Percentiles rank a stretch among this genome's conserved stretches.
These are phyloP conservation scores for Helicoverpa assulta DNA, from an alignment of 2,888 invertebrate genomes.

Conservation along the genomic window DNA sequence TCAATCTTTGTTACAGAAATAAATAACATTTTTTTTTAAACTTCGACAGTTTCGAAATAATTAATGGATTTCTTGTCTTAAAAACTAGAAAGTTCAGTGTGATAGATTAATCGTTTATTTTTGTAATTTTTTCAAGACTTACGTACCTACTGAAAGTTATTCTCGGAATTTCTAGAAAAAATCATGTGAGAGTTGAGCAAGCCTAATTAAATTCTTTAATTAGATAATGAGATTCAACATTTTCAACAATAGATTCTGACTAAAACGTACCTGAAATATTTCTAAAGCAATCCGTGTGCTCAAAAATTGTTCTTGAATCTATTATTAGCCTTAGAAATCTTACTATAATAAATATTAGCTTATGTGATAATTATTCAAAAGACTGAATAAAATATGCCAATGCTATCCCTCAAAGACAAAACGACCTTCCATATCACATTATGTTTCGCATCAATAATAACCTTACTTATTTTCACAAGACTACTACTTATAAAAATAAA, in stretches of 20 bases:
- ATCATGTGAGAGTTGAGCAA: neutral
- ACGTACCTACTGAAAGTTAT: neutral
- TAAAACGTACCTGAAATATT: neutral
- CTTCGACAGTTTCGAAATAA: neutral
- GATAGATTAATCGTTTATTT: neutral
- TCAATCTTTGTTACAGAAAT: too few species aligned
- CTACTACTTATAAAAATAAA: neutral
- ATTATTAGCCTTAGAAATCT: too few species aligned
- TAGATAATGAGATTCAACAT: neutral
- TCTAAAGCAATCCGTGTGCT: neutral
- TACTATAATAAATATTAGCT: too few species aligned
- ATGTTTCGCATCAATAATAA: neutral
- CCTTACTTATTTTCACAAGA: neutral
- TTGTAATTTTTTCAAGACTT: neutral
- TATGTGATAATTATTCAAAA: too few species aligned
- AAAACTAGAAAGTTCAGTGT: neutral
- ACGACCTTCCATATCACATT: too few species aligned
- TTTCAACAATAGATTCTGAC: neutral
- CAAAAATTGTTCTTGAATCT: too few species aligned
- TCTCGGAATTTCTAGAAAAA: neutral
- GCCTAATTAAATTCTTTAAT: neutral
- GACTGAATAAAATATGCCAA: too few species aligned
- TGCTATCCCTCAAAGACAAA: too few species aligned
- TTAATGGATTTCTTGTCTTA: neutral
- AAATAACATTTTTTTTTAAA: too few species aligned